A percentile compares a stretch with the other conserved stretches of the same genome.
phyloP scores from a whole-genome alignment of 2,888 invertebrate genomes.

The Campoplex nolae region DNA sequence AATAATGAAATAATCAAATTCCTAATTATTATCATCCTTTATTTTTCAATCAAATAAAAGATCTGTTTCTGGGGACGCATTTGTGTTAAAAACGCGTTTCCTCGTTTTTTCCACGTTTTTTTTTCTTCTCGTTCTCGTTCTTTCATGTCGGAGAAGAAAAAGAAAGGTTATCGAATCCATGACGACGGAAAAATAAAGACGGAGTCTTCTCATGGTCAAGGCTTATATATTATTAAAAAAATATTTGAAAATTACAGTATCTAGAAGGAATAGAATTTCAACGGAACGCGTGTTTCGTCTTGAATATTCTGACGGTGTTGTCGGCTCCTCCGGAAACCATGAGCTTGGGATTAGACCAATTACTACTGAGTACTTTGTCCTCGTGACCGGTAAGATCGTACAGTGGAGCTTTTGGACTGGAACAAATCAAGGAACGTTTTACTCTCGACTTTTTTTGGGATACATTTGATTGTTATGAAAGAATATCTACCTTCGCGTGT shows the following conservation, averaged over 20 bases:
- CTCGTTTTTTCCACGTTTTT: slow-evolving; percentile 20
- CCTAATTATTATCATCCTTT: slow-evolving; percentile 81
- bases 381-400: slow-evolving; percentile 97
- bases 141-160: slow-evolving; percentile 46
- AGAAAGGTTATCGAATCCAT: slow-evolving; percentile 19
- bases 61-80: slow-evolving; percentile 81
- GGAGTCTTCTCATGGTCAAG: slow-evolving; percentile 30
- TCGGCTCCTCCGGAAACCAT: slow-evolving; percentile 97
- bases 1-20: slow-evolving; percentile 81
- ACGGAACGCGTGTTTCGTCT: slow-evolving; percentile 86
- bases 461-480: background rate
- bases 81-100: slow-evolving; percentile 23
- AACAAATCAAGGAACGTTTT: slow-evolving; percentile 71
- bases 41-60: slow-evolving; percentile 81
- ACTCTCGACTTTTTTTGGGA: background rate
- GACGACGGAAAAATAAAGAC: background rate
- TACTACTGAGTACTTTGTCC: slow-evolving; percentile 96
- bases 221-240: slow-evolving; percentile 68
- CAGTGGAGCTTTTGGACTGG: slow-evolving; percentile 95
- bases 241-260: slow-evolving; percentile 70
- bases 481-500: slow-evolving; percentile 91
- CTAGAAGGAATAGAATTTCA: slow-evolving; percentile 65
- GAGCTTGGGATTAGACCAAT: slow-evolving; percentile 95
- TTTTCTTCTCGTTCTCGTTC: slow-evolving; percentile 6
- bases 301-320: slow-evolving; percentile 95